phyloP scores from a whole-genome alignment of 2,113 vertebrate genomes.

The Muntiacus reevesi region DNA sequence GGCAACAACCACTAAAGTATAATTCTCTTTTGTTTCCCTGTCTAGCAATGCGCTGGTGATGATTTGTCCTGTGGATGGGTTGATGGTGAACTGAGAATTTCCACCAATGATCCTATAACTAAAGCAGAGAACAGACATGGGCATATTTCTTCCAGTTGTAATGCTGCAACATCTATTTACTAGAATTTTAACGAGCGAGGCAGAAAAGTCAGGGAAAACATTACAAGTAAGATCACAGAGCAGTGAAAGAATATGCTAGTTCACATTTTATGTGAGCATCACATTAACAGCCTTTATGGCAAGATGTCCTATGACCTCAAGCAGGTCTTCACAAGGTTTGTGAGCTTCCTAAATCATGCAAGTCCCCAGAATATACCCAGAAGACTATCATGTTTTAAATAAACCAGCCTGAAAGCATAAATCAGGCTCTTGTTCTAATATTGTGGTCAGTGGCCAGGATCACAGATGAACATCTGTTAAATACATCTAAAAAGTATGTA shows the following conservation, averaged over 20 bases:
- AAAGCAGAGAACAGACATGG: slow-evolving; percentile 38
- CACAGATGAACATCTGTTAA: not conserved
- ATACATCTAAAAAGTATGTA: not conserved
- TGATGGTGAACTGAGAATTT: slow-evolving; percentile 95
- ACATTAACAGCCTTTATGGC: not conserved
- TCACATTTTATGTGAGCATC: not conserved
- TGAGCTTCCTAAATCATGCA: not conserved
- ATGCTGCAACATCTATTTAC: not conserved
- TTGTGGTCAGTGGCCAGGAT: not conserved
- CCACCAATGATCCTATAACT: slow-evolving; percentile 94
- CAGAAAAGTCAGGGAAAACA: not conserved
- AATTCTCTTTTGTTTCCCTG: slow-evolving; percentile 88
- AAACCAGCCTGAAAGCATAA: not conserved
- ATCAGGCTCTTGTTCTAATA: not conserved
- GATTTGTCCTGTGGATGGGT: slow-evolving; percentile 96
- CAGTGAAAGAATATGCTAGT: not conserved
- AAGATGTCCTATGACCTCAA: not conserved
- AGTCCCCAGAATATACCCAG: not conserved
- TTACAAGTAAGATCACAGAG: not conserved
- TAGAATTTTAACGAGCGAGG: not conserved
- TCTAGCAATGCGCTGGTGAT: slow-evolving; percentile 95
- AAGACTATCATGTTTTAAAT: not conserved
- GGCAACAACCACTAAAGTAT: slow-evolving; percentile 93
- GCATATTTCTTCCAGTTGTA: not conserved
- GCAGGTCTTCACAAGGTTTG: not conserved